These are phyloP conservation scores for Falco peregrinus DNA, from an alignment of 2,797 vertebrate genomes.

Conservation along the genomic window DNA sequence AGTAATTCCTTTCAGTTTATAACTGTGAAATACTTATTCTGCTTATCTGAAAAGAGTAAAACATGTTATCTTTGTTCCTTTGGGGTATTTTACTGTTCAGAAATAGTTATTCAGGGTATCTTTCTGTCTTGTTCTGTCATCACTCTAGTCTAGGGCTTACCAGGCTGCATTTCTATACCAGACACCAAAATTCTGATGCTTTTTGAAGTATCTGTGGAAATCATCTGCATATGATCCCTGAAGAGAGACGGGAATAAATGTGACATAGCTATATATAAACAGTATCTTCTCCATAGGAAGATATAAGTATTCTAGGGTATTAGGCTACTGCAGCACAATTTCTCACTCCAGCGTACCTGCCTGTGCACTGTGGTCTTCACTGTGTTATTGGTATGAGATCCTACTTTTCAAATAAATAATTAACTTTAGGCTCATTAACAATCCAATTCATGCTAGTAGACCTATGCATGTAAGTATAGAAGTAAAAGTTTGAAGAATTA, in stretches of 20 bases:
- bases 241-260: neutral
- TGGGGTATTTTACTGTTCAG: neutral
- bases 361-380: neutral
- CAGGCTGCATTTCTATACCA: neutral
- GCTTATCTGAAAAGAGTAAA: neutral
- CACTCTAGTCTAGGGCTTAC: neutral
- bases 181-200: neutral
- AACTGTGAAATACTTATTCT: neutral
- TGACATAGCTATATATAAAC: neutral
- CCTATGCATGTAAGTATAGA: neutral
- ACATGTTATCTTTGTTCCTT: neutral
- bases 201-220: neutral
- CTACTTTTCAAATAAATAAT: neutral
- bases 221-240: neutral
- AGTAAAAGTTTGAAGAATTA: neutral
- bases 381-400: neutral
- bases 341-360: neutral
- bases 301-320: neutral
- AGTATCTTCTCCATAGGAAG: neutral
- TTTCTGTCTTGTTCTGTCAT: neutral
- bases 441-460: neutral
- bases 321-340: neutral
- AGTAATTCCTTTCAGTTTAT: neutral
- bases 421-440: neutral
- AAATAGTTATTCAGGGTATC: neutral